These are phyloP conservation scores for Tetramorium simillimum DNA, from an alignment of 1,140 invertebrate genomes.

Conservation along the genomic window DNA sequence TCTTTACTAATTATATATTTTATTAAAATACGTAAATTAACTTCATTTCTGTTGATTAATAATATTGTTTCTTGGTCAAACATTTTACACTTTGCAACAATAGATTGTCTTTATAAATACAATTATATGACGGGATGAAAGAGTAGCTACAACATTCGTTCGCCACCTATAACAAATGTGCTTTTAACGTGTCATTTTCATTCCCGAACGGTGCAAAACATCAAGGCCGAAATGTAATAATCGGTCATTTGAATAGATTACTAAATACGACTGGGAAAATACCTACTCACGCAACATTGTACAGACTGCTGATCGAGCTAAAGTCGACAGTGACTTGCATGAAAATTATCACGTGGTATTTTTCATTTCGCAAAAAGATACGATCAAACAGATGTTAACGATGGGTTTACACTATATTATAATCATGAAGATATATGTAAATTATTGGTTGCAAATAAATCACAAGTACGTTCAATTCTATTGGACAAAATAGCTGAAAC, in stretches of 20 bases:
- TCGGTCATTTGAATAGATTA: conserved; percentile 68
- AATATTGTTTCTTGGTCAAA: background rate
- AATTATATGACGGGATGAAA: conserved; percentile 29
- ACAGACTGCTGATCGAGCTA: conserved; percentile 26
- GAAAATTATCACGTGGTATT: conserved; percentile 13
- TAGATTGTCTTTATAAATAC: conserved; percentile 1
- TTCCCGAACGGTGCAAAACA: conserved; percentile 59
- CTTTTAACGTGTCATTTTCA: conserved; percentile 47
- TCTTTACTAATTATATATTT: background rate
- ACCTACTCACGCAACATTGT: conserved; percentile 51
- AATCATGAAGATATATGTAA: background rate
- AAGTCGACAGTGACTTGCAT: conserved; percentile 46
- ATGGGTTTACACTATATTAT: background rate
- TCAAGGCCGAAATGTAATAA: conserved; percentile 61
- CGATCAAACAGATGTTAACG: background rate
- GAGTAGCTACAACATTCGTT: conserved; percentile 31
- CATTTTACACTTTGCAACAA: background rate
- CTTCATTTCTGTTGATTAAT: background rate
- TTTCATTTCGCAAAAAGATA: conserved; percentile 28
- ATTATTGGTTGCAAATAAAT: background rate
- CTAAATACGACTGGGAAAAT: conserved; percentile 52
- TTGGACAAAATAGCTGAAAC: background rate
- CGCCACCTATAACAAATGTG: conserved; percentile 40
- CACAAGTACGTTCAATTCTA: background rate
- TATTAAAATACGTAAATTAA: background rate